Evolutionary conservation across 2,888 invertebrate species (phyloP), one percentile per base, ranked within the genome.

Genomic region (Erebia palarica): DNA sequence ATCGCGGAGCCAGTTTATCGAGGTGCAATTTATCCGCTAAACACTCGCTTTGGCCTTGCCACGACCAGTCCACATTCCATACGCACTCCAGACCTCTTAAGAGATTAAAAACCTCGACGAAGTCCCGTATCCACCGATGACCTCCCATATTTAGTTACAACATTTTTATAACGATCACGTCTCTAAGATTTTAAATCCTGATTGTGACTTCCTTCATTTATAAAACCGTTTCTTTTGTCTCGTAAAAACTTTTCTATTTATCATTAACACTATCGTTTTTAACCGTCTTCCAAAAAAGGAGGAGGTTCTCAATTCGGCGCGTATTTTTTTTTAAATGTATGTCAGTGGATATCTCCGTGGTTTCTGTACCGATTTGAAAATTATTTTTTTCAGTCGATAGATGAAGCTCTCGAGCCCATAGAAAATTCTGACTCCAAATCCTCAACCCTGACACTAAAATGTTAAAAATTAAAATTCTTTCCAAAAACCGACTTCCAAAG

Each of bases 11-110:
- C 87, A 85, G 90, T 88, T 87, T 87, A 85, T 84, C 85, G 82
- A 80, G 83, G 79, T 74, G 89, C 89, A 88, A 90, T 91, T 91
- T 92, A 91, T 90, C 86, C 86, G 85, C 86, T 88, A 87, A 87
- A 87, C 88, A 87, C 86, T 86, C 83, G 82, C 84, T 86, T 80
- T 84, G 86, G 84, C 86, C 89, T 88, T 86, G 87, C 84, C 78
- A 76, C 80, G 82, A 82, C 84, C 77, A 81, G 86, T 85, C 89
- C 80, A 83, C 91, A 92, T 92, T 92, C 92, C 92, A 78, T 72
- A 73, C 77, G 75, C 78, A 85, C 82, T 87, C 87, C 86, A 85
- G 89, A 84, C 88, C 87, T 88, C 85, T 84, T 78, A 72, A 77
- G 82, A 79, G 82, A 86, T 86, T 87, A 88, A 88, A 86, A 86